These are phyloP conservation scores for Nyctereutes procyonoides DNA, from an alignment of 2,113 vertebrate genomes.

Conservation along the genomic window DNA sequence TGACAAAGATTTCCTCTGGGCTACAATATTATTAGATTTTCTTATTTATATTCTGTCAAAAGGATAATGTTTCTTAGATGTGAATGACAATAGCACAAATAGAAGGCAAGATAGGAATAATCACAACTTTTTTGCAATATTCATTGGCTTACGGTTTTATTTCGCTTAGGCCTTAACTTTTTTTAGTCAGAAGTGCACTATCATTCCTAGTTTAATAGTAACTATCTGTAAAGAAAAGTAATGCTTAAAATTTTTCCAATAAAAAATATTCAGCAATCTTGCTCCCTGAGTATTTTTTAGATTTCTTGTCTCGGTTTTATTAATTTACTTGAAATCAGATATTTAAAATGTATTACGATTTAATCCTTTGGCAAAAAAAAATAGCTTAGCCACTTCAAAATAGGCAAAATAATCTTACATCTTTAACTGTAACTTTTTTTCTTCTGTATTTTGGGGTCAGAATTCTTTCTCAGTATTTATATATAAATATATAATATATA, in stretches of 20 bases:
- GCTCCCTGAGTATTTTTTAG: neutral
- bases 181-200: neutral
- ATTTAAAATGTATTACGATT: neutral
- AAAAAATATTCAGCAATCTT: neutral
- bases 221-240: conserved; percentile 3
- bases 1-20: neutral
- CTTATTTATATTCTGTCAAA: neutral
- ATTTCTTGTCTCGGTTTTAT: neutral
- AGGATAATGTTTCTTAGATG: neutral
- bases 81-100: neutral
- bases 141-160: neutral
- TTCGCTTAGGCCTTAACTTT: neutral
- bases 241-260: neutral
- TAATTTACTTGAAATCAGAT: conserved; percentile 22
- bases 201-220: neutral
- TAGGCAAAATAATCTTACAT: neutral
- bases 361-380: neutral
- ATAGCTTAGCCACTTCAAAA: neutral
- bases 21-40: neutral
- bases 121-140: neutral
- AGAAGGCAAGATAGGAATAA: neutral
- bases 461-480: neutral
- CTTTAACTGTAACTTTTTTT: neutral
- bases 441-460: neutral
- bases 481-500: neutral